A percentile compares a stretch with the other conserved stretches of the same genome.
Evolutionary conservation across 2,113 vertebrate genomes (phyloP).

Genomic region (Caloenas nicobarica): DNA sequence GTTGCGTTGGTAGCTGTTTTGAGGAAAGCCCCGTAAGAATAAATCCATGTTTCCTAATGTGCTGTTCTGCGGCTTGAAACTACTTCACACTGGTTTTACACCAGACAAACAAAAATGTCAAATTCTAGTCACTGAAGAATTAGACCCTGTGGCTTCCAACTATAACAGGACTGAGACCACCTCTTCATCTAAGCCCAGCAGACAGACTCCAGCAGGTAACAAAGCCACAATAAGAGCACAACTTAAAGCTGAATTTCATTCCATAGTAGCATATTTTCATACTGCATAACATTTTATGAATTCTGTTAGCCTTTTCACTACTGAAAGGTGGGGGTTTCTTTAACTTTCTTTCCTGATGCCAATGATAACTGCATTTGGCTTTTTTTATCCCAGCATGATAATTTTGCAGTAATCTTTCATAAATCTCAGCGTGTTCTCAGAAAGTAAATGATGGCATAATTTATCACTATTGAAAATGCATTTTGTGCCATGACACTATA

Average conservation of each 20-base stretch:
- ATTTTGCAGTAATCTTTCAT: conserved; percentile 44
- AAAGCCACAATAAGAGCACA: background rate
- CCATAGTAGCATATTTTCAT: background rate
- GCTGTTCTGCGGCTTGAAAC: background rate
- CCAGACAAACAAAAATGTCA: background rate
- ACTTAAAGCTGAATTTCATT: background rate
- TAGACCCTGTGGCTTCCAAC: background rate
- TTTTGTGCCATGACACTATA: conserved; percentile 75
- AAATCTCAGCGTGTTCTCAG: conserved; percentile 49
- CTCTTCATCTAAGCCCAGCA: background rate
- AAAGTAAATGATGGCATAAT: conserved; percentile 72
- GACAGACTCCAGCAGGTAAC: background rate
- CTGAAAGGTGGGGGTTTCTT: background rate
- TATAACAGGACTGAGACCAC: background rate
- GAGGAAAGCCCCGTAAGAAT: background rate
- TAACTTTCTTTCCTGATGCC: background rate
- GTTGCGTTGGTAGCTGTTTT: accelerated
- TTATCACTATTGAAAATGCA: conserved; percentile 72
- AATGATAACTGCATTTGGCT: conserved; percentile 28
- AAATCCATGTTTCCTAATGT: background rate
- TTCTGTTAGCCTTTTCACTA: background rate
- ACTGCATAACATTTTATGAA: background rate
- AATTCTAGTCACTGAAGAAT: background rate
- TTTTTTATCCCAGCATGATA: background rate
- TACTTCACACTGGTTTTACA: background rate